Evolutionary conservation across 2,888 invertebrate species (phyloP).

Genomic region (Phoronis australis): DNA sequence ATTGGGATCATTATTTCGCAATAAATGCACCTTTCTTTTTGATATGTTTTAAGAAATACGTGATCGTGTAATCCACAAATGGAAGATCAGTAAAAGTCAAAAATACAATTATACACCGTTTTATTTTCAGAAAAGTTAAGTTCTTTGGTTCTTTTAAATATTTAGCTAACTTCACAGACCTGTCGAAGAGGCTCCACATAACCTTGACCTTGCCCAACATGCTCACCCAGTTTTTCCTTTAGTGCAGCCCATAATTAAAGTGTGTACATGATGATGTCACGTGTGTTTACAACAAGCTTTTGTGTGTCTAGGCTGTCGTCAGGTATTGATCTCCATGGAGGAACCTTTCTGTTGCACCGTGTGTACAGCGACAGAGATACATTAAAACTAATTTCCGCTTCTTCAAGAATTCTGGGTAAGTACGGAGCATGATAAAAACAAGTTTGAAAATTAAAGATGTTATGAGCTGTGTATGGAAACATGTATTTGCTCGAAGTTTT

Average conservation of each 20-base stretch:
- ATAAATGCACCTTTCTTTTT: no score
- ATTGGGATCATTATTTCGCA: no score
- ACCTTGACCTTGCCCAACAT: no score
- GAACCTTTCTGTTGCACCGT: constrained; percentile 26
- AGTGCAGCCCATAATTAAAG: no score
- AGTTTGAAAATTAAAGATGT: neutral
- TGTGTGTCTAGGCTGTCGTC: constrained; percentile 17
- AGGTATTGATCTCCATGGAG: constrained; percentile 23
- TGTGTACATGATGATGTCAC: neutral
- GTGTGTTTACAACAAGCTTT: neutral
- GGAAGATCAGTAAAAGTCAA: no score
- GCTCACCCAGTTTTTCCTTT: no score
- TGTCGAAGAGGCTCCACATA: neutral
- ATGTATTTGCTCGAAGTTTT: no score
- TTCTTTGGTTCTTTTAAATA: no score
- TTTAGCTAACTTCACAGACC: neutral
- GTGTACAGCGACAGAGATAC: constrained; percentile 11
- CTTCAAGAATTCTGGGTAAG: constrained; percentile 7
- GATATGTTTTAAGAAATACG: no score
- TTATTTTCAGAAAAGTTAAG: no score
- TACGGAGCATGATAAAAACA: neutral
- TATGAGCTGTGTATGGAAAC: neutral
- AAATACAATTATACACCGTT: no score
- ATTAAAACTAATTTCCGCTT: constrained; percentile 4
- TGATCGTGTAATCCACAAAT: no score